phyloP scores from a whole-genome alignment of 2,113 vertebrate species.

The Epinephelus fuscoguttatus region DNA sequence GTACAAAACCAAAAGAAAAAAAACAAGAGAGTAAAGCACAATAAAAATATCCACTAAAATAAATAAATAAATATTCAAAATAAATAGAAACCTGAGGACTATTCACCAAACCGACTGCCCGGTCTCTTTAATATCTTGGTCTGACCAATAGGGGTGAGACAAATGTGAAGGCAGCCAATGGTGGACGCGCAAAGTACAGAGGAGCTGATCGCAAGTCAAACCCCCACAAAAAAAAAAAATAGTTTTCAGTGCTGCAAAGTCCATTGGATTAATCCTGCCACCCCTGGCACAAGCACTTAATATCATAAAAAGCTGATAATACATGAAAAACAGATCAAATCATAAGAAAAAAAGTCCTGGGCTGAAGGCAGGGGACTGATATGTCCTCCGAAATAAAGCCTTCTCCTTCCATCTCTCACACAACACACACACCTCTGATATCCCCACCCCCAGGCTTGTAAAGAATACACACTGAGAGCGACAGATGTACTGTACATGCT shows the following conservation, averaged over 20 bases:
- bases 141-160: constrained; percentile 66
- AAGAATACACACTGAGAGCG: constrained; percentile 41
- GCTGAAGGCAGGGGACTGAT: constrained; percentile 66
- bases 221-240: constrained; percentile 21
- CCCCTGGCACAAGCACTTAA: constrained; percentile 68
- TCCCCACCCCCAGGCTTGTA: not conserved
- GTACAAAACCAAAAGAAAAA: constrained; percentile 24
- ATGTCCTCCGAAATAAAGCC: constrained; percentile 72
- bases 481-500: constrained; percentile 38
- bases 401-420: constrained; percentile 26
- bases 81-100: constrained; percentile 85
- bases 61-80: constrained; percentile 84
- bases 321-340: constrained; percentile 21
- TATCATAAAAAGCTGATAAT: constrained; percentile 48
- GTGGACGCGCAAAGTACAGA: constrained; percentile 55
- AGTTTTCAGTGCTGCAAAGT: constrained; percentile 58
- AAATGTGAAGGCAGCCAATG: constrained; percentile 67
- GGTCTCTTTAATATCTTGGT: constrained; percentile 49
- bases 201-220: constrained; percentile 32
- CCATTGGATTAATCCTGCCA: constrained; percentile 44
- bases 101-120: constrained; percentile 66
- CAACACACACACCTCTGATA: constrained; percentile 34
- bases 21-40: constrained; percentile 38
- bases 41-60: constrained; percentile 66
- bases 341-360: constrained; percentile 27